These are phyloP conservation scores for Drosophila ustulata DNA, from an alignment of 2,888 invertebrate species.

Conservation along the genomic window DNA sequence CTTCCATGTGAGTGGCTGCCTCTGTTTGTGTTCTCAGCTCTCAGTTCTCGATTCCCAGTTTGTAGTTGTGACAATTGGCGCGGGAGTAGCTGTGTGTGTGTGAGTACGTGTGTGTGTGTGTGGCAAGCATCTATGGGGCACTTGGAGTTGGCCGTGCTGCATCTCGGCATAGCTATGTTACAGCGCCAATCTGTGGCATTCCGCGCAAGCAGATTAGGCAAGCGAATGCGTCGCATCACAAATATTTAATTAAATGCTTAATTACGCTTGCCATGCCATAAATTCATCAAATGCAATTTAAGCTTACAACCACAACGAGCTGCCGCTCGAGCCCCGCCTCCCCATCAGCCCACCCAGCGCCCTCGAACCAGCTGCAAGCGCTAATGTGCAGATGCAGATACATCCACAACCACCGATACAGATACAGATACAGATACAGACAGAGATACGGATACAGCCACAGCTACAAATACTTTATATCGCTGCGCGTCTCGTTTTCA, in stretches of 20 bases:
- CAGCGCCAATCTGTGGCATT: conserved; percentile 73
- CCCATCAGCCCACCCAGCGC: conserved; percentile 4
- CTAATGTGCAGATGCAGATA: conserved; percentile 47
- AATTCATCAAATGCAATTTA: conserved; percentile 84
- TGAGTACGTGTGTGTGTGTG: conserved; percentile 18
- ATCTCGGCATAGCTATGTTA: conserved; percentile 43
- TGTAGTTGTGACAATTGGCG: conserved; percentile 48
- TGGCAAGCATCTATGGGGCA: conserved; percentile 12
- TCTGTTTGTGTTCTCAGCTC: conserved; percentile 20
- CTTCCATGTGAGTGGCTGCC: conserved; percentile 27
- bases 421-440: conserved; percentile 27
- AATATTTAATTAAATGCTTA: conserved; percentile 84
- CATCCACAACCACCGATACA: conserved; percentile 22
- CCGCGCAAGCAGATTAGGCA: conserved; percentile 73
- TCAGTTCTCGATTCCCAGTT: not conserved
- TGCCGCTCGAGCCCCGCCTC: not conserved
- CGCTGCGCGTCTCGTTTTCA: conserved; percentile 46
- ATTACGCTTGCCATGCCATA: conserved; percentile 83
- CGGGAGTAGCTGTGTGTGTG: conserved; percentile 18
- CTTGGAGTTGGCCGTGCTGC: conserved; percentile 21
- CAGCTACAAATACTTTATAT: conserved; percentile 33
- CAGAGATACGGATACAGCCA: conserved; percentile 10
- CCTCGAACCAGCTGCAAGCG: conserved; percentile 25
- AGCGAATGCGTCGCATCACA: conserved; percentile 65
- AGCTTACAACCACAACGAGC: conserved; percentile 46